Evolutionary conservation across 2,797 vertebrate genomes (phyloP), one percentile per base, ranked within the genome.

Genomic region (Etheostoma perlongum): DNA sequence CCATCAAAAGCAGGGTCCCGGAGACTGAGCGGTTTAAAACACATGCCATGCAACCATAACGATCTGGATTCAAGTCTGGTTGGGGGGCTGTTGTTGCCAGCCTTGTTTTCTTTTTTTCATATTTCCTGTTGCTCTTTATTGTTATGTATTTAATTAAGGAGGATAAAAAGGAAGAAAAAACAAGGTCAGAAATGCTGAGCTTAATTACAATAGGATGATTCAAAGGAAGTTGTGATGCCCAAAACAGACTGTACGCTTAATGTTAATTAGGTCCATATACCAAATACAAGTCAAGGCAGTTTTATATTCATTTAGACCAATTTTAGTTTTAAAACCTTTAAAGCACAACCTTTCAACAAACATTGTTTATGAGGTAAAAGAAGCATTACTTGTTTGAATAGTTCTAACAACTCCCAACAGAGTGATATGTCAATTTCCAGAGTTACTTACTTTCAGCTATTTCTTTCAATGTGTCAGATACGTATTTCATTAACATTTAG

Each of bases 1-100:
- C 79, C 84, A 86, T 88, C 64, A 86, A 81, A 86, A 82, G 78
- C 61, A 3, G 30, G 14, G 55, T 76, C 81, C 78, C 27, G 67
- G 84, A 82, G 87, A 62, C 76, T 40, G 62, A 2, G 85, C 2
- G 72, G 81, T 82, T 78, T 69, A 44, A 49, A 81, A 77, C 58
- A 44, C 71, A 85, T 81, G 74, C 65, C 42, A 52, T 55, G 62
- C 21, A 73, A 74, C 78, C 49, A 53, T 63, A 83, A 82, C 16
- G 44, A 65, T 70, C 74, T 66, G 79, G 23, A 57, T 72, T 87
- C 59, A 82, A 67, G 67, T 76, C 48, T 70, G 46, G 49, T 76
- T 47, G 16, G 53, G 53, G 25, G 49, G 61, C 51, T 79, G 66
- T n/a, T 67, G 62, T 82, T 75, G 76, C 76, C 67, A 69, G 53